Conservation (phyloP, 2,888 invertebrate genomes). For the Prenolepis imparis region DNA sequence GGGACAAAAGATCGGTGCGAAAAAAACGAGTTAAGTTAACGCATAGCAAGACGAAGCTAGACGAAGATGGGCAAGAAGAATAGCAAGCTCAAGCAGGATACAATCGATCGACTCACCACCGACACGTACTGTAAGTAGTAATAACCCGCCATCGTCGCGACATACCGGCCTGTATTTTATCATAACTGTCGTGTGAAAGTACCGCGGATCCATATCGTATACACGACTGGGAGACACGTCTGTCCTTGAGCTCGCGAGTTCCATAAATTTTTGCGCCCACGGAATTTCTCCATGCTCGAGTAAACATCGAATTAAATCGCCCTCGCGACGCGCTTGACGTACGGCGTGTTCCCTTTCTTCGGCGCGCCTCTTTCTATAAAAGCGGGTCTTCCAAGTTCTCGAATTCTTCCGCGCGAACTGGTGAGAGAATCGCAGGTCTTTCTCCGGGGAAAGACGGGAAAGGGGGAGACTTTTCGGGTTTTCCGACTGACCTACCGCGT, state of each 20-base stretch:
- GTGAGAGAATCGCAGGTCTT: constrained; percentile 7
- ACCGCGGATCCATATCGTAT: too few relatives aligned
- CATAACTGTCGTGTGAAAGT: not conserved
- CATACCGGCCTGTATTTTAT: not conserved
- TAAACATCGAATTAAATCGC: constrained; percentile 39
- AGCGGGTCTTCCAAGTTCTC: constrained; percentile 40
- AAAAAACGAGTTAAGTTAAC: constrained; percentile 7
- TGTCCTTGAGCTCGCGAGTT: constrained; percentile 44
- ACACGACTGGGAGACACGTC: not conserved
- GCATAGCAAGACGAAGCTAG: not conserved
- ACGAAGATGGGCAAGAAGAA: constrained; percentile 97
- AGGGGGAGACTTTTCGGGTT: not conserved
- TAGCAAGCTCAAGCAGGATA: constrained; percentile 98
- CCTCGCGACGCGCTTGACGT: not conserved
- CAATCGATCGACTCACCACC: constrained; percentile 95
- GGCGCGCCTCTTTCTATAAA: constrained; percentile 13
- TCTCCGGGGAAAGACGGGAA: not conserved
- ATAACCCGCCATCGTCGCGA: constrained; percentile 10
- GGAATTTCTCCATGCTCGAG: constrained; percentile 15
- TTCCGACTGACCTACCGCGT: constrained; percentile 63
- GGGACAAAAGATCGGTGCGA: constrained; percentile 33
- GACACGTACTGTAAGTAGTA: constrained; percentile 96
- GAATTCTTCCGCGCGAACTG: constrained; percentile 48
- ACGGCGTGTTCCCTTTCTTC: not conserved
- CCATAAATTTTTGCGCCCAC: constrained; percentile 43